Evolutionary conservation across 2,888 invertebrate species (phyloP).

Genomic region (Laothoe populi): DNA sequence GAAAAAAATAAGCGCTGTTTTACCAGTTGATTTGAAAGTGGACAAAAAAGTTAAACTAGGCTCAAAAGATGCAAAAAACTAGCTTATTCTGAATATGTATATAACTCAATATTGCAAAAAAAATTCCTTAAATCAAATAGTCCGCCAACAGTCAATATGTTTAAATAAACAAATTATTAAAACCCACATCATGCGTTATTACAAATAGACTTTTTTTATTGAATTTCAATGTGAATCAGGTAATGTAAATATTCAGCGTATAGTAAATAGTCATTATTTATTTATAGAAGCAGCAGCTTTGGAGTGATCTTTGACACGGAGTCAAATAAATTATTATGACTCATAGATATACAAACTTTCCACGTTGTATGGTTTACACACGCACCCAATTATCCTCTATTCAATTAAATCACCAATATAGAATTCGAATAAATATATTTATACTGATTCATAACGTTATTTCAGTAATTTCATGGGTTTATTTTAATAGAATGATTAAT

Average conservation of each 20-base stretch:
- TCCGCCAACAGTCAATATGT: too few relatives aligned
- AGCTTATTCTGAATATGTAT: too few relatives aligned
- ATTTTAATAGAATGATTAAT: neutral
- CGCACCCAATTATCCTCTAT: neutral
- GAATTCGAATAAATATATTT: neutral
- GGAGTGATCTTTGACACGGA: conserved; percentile 52
- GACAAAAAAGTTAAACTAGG: too few relatives aligned
- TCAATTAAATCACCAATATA: neutral
- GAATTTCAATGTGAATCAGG: conserved; percentile 10
- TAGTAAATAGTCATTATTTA: conserved; percentile 12
- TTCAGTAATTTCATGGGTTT: neutral
- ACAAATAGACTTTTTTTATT: neutral
- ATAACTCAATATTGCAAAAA: too few relatives aligned
- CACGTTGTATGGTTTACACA: conserved; percentile 18
- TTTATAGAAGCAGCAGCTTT: conserved; percentile 33
- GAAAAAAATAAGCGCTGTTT: too few relatives aligned
- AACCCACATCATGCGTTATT: neutral
- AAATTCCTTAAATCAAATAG: too few relatives aligned
- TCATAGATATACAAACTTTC: conserved; percentile 47
- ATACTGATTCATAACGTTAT: neutral
- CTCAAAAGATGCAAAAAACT: too few relatives aligned
- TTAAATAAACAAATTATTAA: conserved; percentile 16
- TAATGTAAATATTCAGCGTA: neutral
- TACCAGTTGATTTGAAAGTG: too few relatives aligned
- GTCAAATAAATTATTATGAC: conserved; percentile 44